These are phyloP conservation scores for Rhinichthys osculus DNA, from an alignment of 2,797 vertebrate species.

Conservation along the genomic window DNA sequence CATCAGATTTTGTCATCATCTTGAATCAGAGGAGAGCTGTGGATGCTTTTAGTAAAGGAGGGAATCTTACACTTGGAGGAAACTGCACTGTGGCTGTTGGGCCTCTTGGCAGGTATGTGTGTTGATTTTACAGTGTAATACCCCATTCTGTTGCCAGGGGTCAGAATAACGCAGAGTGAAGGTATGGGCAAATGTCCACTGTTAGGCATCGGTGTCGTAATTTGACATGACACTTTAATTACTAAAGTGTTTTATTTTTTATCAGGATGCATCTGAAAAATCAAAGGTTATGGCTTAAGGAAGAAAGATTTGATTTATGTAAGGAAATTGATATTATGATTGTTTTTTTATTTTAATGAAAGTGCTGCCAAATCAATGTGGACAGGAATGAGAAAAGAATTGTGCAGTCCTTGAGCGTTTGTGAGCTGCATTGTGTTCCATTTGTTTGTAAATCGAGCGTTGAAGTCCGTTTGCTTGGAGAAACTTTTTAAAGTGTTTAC, in stretches of 20 bases:
- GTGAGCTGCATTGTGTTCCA: neutral
- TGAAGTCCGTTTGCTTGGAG: neutral
- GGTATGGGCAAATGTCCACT: neutral
- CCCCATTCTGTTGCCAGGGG: neutral
- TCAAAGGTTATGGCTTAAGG: slow-evolving; percentile 2
- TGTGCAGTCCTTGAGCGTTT: neutral
- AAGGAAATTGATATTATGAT: neutral
- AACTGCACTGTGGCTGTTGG: slow-evolving; percentile 95
- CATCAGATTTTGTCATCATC: slow-evolving; percentile 96
- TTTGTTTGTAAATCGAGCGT: neutral
- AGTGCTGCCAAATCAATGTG: neutral
- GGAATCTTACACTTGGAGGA: slow-evolving; percentile 95
- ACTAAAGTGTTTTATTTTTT: neutral
- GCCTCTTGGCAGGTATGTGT: slow-evolving; percentile 88
- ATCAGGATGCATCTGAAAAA: neutral
- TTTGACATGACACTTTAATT: neutral
- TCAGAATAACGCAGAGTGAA: neutral
- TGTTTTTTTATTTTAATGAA: neutral
- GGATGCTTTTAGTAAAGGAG: slow-evolving; percentile 95
- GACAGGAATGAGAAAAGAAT: neutral
- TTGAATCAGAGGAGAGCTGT: slow-evolving; percentile 92
- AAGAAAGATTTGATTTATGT: neutral
- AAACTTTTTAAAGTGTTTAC: neutral
- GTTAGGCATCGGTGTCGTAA: neutral
- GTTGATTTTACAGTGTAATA: neutral